A percentile compares a stretch with the other conserved stretches of the same genome.
Conservation (phyloP, 2,888 invertebrate species). For the Drosophila suboccidentalis region DNA sequence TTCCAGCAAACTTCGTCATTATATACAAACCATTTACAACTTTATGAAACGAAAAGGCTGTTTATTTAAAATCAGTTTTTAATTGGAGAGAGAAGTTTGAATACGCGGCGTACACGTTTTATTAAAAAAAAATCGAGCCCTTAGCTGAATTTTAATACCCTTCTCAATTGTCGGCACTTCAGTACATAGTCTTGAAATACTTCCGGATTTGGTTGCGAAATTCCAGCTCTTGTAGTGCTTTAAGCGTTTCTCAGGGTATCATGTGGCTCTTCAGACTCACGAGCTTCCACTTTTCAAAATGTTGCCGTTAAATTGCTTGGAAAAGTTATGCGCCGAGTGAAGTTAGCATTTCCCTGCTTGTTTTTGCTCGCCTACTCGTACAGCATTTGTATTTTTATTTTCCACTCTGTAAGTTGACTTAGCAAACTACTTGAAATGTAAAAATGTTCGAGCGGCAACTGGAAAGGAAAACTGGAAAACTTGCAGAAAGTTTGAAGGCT, state of each 20-base stretch:
- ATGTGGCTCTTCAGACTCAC: constrained; percentile 13
- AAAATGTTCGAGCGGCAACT: constrained; percentile 65
- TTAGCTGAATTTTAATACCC: constrained; percentile 1
- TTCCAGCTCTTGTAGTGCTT: constrained; percentile 15
- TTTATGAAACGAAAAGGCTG: neutral
- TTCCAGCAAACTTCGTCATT: neutral
- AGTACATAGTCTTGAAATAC: constrained; percentile 2
- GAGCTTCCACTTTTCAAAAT: constrained; percentile 37
- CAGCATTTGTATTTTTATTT: constrained; percentile 46
- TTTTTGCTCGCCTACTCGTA: constrained; percentile 24
- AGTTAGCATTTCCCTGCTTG: neutral
- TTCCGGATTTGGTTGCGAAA: constrained; percentile 19
- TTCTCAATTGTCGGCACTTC: neutral
- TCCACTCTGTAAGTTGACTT: constrained; percentile 64
- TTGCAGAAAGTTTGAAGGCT: constrained; percentile 66
- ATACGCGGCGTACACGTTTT: neutral
- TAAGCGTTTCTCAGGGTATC: constrained; percentile 17
- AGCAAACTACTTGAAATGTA: constrained; percentile 76
- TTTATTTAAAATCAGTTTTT: neutral
- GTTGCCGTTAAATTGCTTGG: constrained; percentile 70
- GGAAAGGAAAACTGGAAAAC: constrained; percentile 65
- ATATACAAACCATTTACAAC: neutral
- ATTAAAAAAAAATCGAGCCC: neutral
- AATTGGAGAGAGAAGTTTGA: neutral
- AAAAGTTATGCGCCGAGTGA: constrained; percentile 66